Percentiles rank a stretch among this genome's conserved stretches.
These are phyloP conservation scores for Etia nguti DNA, from an alignment of 2,113 vertebrate species.

Conservation along the genomic window DNA sequence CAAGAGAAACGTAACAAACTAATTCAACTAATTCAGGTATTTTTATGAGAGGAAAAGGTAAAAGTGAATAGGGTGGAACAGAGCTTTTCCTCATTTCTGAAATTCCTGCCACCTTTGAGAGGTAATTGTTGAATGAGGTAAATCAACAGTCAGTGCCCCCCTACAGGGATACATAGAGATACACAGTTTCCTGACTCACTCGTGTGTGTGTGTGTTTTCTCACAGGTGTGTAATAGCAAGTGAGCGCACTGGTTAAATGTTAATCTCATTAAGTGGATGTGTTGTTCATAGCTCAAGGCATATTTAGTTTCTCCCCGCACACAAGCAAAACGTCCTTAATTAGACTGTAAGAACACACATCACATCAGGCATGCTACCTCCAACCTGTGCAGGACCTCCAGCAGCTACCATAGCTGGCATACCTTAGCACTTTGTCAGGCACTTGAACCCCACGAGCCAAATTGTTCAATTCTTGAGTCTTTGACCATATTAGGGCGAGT, in stretches of 20 bases:
- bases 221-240: conserved; percentile 46
- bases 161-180: neutral
- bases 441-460: conserved; percentile 12
- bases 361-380: conserved; percentile 36
- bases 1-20: conserved; percentile 29
- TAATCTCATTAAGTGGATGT: conserved; percentile 67
- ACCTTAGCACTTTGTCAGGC: conserved; percentile 55
- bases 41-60: conserved; percentile 51
- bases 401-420: conserved; percentile 59
- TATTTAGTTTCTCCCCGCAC: neutral
- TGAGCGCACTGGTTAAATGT: conserved; percentile 58
- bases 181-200: conserved; percentile 31
- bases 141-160: conserved; percentile 50
- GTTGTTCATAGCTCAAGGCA: conserved; percentile 40
- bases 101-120: conserved; percentile 62
- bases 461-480: conserved; percentile 23
- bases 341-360: conserved; percentile 62
- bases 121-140: conserved; percentile 57
- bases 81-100: conserved; percentile 56
- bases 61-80: conserved; percentile 19
- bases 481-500: conserved; percentile 53
- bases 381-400: conserved; percentile 50
- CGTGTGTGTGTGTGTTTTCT: neutral
- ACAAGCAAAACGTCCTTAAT: conserved; percentile 62
- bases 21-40: conserved; percentile 51